These are phyloP conservation scores for Urosaurus nigricauda DNA, from an alignment of 2,797 vertebrate genomes.

Conservation along the genomic window DNA sequence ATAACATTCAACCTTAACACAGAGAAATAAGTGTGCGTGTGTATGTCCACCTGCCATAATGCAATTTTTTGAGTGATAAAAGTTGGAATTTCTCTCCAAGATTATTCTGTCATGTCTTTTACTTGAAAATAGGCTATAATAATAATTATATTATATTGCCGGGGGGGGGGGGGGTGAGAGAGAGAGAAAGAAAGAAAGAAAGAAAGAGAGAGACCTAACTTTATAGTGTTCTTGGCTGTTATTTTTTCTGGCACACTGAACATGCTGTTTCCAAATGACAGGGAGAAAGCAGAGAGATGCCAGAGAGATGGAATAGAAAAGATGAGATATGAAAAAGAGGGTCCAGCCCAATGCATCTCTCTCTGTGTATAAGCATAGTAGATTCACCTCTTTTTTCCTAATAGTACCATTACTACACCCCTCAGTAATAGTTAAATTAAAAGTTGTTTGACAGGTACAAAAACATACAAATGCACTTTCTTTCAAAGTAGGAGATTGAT, in stretches of 20 bases:
- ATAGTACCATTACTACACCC: too few species aligned
- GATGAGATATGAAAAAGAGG: not conserved
- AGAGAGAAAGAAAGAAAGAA: too few species aligned
- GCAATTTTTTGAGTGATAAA: constrained; percentile 6
- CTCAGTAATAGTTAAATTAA: not conserved
- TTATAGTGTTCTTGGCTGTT: not conserved
- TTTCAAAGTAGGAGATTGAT: not conserved
- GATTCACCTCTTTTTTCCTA: too few species aligned
- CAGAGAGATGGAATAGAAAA: not conserved
- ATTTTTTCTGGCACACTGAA: not conserved
- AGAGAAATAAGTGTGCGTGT: not conserved
- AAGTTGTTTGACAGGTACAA: not conserved
- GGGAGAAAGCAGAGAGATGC: not conserved
- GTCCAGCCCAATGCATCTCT: not conserved
- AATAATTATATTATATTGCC: not conserved
- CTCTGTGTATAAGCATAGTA: not conserved
- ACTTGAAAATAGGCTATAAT: constrained; percentile 17
- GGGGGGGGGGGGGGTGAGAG: too few species aligned
- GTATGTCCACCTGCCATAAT: not conserved
- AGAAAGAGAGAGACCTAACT: not conserved
- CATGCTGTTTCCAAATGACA: not conserved
- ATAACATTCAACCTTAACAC: constrained; percentile 27
- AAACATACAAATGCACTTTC: not conserved
- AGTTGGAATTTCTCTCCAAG: constrained; percentile 10
- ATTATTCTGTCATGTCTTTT: not conserved